Base-by-base conservation (phyloP, 2,888 invertebrate genomes). In the Tanypteryx hageni region DNA sequence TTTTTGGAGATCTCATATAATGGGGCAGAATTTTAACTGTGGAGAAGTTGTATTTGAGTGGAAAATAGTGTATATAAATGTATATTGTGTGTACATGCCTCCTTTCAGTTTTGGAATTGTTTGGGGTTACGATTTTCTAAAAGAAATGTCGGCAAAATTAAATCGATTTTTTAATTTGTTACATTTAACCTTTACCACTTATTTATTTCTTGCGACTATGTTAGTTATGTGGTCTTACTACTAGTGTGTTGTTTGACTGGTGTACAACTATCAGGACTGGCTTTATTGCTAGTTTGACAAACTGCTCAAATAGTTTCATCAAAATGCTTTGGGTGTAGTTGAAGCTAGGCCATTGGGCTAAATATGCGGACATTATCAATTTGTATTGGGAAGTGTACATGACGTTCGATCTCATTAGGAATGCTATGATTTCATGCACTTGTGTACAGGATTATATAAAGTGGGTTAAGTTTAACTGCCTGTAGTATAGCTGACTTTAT, bases 401-500 rank as follows among this genome's bases (percentile, higher is more conserved):
- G 89, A 64, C 89, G 64, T 89, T 89, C 61, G 89, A 89, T 89
- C 89, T 89, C 89, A 89, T 58, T 89, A 89, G 89, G 64, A 89
- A 89, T 83, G 89, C 64, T 89, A 76, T 89, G 61, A 64, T 89
- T 89, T 89, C 89, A 68, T 89, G 89, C 89, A 89, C 89, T 89
- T 89, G 89, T 89, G 59, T 89, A 89, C 89, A 89, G 89, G 64
- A 89, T 68, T 31, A 89, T 89, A 68, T 44, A 89, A 31, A 89
- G 89, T 89, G 89, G 89, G 31, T 89, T 89, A 89, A 64, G 89
- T 89, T 64, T 22, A 89, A 89, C 61, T 89, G 89, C 89, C 89
- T 89, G 89, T 89, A 89, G 89, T 64, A 64, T 89, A 89, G 89
- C 44, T 31, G 64, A 89, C 27, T 92, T 82, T 84, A 64, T 92